Base-by-base conservation (phyloP, 1,140 invertebrate genomes). In the Procambarus virginalis region DNA sequence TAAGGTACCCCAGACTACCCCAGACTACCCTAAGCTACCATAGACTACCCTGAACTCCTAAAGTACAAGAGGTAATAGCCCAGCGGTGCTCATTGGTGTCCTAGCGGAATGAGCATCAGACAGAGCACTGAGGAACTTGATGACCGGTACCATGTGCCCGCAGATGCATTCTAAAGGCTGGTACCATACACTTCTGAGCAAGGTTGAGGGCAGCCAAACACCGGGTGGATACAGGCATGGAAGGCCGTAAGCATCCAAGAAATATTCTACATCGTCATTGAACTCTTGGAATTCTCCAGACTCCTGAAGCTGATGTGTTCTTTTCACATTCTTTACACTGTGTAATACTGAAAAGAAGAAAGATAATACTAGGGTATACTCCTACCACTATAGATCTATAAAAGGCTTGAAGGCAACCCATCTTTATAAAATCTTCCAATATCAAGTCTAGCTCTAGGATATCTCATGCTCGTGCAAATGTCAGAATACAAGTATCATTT, bases 261-360 rank as follows among this genome's bases (percentile, higher is more conserved):
- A 97, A 94, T 99, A 99, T 93, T 99, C 98, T 64, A 99, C 97
- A 94, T 99, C 98, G 94, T 99, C 98, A 94, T 98, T 97, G 94
- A 99, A 99, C 93, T 99, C 98, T 95, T 99, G 98, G 93, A 98
- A 99, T 94, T 99, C 98, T 91, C 98, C 98, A 93, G 97, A 97
- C 94, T 99, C 98, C 95, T 99, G 98, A 91, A 99, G 98, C 93
- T 99, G 98, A 95, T 99, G 98, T 2, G 98, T 98, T 93, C 98
- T 98, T 94, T 99, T 99, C 10, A 99, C 98, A 95, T 99, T 99
- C 92, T 97, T 96, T 9, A 99, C 97, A 99, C 98, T 73, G 97
- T 99, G 93, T 98, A 99, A 93, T 96, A 97, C 96, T 98, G 91
- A 75, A 84, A 9, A 84, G 14, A 20, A 60, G 48, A 76, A 68